Evolutionary conservation across 2,888 invertebrate species (phyloP).

Genomic region (Mesodorylaimus sp.): DNA sequence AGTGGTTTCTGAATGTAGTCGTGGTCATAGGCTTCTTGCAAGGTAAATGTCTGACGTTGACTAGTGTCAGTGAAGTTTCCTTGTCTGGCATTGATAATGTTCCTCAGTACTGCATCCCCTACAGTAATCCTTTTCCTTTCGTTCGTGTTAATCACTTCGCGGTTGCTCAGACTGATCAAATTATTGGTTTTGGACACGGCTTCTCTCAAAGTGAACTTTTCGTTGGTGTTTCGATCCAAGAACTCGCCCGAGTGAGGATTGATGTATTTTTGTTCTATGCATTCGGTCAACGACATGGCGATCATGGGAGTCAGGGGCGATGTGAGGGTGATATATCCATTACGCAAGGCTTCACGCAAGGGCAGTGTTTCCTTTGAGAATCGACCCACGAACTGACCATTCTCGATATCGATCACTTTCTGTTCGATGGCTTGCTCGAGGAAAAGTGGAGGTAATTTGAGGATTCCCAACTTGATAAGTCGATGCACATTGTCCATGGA

Average conservation of each 20-base stretch:
- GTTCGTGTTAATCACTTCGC: conserved; percentile 62
- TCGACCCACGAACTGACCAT: conserved; percentile 12
- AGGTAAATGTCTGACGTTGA: conserved; percentile 53
- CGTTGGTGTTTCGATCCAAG: conserved; percentile 63
- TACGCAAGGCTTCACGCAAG: conserved; percentile 9
- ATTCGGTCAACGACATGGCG: conserved; percentile 55
- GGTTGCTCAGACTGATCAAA: conserved; percentile 48
- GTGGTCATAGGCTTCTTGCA: conserved; percentile 56
- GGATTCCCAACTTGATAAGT: conserved; percentile 15
- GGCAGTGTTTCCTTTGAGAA: conserved; percentile 3
- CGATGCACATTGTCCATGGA: conserved; percentile 29
- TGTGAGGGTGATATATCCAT: conserved; percentile 6
- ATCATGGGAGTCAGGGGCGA: neutral
- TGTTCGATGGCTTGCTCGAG: conserved; percentile 30
- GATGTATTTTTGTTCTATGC: conserved; percentile 60
- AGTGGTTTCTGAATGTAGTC: conserved; percentile 62
- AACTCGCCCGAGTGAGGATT: conserved; percentile 55
- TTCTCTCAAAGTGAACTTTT: conserved; percentile 53
- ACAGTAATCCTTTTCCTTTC: conserved; percentile 59
- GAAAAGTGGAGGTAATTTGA: conserved; percentile 21
- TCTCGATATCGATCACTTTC: conserved; percentile 12
- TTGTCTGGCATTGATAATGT: conserved; percentile 54
- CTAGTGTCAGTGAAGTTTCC: conserved; percentile 56
- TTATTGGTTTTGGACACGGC: conserved; percentile 53
- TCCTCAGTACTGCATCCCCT: conserved; percentile 48